A percentile compares a stretch with the other conserved stretches of the same genome.
Conservation (phyloP, 2,113 vertebrate genomes). For the Sigmodon hispidus region DNA sequence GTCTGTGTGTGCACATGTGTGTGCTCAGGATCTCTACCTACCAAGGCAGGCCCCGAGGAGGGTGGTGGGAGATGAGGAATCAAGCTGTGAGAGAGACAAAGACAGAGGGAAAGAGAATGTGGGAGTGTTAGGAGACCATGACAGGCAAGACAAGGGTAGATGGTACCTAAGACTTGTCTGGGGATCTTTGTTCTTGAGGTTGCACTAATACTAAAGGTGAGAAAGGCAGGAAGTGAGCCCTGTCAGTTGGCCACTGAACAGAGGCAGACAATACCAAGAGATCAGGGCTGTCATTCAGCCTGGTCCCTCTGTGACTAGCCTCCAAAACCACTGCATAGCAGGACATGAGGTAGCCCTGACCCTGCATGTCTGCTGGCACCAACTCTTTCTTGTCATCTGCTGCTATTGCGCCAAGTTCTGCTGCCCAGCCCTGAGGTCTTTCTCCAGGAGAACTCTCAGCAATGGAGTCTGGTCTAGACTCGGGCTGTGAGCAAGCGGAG, state of each 20-base stretch:
- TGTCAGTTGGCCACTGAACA: background rate
- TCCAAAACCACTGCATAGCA: background rate
- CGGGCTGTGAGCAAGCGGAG: fast-evolving
- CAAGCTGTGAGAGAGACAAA: background rate
- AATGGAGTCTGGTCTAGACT: background rate
- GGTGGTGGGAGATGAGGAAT: background rate
- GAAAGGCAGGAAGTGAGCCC: background rate
- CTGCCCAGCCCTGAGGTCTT: background rate
- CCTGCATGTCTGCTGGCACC: background rate
- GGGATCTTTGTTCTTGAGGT: background rate
- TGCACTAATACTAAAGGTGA: background rate
- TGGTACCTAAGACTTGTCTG: background rate
- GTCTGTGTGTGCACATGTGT: background rate
- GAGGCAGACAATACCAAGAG: background rate
- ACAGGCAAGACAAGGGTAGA: background rate
- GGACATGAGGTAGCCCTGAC: background rate
- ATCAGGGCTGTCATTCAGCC: background rate
- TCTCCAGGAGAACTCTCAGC: too few relatives aligned
- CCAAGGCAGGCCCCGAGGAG: background rate
- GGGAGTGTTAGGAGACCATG: background rate
- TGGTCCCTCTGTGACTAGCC: background rate
- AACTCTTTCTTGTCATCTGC: background rate
- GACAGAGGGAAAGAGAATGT: background rate
- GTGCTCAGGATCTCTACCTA: background rate
- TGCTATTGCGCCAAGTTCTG: background rate